These are phyloP conservation scores for Parascotia fuliginaria DNA, from an alignment of 2,888 invertebrate species.

Conservation along the genomic window DNA sequence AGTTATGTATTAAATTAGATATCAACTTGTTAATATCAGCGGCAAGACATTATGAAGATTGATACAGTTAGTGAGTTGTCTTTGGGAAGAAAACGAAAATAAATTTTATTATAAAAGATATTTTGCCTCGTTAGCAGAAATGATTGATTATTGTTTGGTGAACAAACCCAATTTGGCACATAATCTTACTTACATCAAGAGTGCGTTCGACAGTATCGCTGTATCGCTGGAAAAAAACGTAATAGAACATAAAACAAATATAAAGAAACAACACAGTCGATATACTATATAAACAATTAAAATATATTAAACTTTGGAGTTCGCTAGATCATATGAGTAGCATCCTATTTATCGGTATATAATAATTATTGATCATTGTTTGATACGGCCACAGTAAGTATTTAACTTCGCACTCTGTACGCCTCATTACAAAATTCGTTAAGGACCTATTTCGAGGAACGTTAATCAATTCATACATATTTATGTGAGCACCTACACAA, in stretches of 20 bases:
- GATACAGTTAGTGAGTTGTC: conserved; percentile 12
- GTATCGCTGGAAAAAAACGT: conserved; percentile 37
- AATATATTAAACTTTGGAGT: not conserved
- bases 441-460: not conserved
- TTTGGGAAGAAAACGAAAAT: conserved; percentile 33
- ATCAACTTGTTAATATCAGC: conserved; percentile 6
- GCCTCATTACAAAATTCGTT: not conserved
- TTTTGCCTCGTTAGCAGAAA: conserved; percentile 42
- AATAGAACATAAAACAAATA: conserved; percentile 21
- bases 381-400: not conserved
- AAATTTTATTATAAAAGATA: conserved; percentile 50
- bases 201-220: conserved; percentile 57
- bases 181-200: conserved; percentile 75
- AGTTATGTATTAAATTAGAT: conserved; percentile 6
- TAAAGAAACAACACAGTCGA: conserved; percentile 1
- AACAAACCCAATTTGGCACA: conserved; percentile 65
- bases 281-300: not conserved
- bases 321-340: not conserved
- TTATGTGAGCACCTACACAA: not conserved
- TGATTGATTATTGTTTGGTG: conserved; percentile 74
- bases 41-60: conserved; percentile 23
- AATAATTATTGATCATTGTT: not conserved
- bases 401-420: not conserved
- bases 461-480: conserved; percentile 12
- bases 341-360: not conserved